Evolutionary conservation across 2,797 vertebrate genomes (phyloP).

Genomic region (Megalops cyprinoides): DNA sequence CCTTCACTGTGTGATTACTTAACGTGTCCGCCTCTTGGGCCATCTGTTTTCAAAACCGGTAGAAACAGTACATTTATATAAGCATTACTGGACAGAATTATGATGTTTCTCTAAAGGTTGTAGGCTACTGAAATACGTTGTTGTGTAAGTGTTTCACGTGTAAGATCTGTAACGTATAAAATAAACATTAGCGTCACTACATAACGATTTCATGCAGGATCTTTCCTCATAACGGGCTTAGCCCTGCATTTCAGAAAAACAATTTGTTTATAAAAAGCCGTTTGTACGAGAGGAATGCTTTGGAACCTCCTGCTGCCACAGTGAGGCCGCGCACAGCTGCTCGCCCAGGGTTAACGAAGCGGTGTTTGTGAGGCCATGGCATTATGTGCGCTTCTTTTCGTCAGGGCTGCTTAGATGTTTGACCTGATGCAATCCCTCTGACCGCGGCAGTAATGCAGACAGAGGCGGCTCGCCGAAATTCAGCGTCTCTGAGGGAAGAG

Average conservation of each 20-base stretch:
- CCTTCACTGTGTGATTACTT: too few species aligned
- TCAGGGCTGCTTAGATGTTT: slow-evolving; percentile 65
- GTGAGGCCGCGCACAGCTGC: slow-evolving; percentile 21
- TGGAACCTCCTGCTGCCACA: slow-evolving; percentile 6
- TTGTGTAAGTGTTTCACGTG: slow-evolving; percentile 26
- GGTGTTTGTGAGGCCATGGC: slow-evolving; percentile 47
- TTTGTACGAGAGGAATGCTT: neutral
- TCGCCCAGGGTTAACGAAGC: slow-evolving; percentile 47
- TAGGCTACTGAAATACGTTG: slow-evolving; percentile 35
- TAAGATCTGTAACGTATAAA: neutral
- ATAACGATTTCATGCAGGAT: too few species aligned
- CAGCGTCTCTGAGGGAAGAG: slow-evolving; percentile 78
- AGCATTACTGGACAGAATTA: too few species aligned
- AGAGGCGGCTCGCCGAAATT: slow-evolving; percentile 71
- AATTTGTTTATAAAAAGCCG: too few species aligned
- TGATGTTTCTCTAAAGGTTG: too few species aligned
- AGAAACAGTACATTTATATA: too few species aligned
- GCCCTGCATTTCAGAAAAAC: too few species aligned
- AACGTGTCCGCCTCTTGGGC: too few species aligned
- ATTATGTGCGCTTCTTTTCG: slow-evolving; percentile 54
- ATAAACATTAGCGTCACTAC: too few species aligned
- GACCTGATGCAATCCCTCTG: slow-evolving; percentile 81
- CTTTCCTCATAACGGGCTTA: too few species aligned
- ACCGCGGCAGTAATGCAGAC: slow-evolving; percentile 75
- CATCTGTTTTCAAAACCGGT: too few species aligned